Evolutionary conservation across 2,113 vertebrate species (phyloP), one percentile per base, ranked within the genome.

Genomic region (Eclectus roratus): DNA sequence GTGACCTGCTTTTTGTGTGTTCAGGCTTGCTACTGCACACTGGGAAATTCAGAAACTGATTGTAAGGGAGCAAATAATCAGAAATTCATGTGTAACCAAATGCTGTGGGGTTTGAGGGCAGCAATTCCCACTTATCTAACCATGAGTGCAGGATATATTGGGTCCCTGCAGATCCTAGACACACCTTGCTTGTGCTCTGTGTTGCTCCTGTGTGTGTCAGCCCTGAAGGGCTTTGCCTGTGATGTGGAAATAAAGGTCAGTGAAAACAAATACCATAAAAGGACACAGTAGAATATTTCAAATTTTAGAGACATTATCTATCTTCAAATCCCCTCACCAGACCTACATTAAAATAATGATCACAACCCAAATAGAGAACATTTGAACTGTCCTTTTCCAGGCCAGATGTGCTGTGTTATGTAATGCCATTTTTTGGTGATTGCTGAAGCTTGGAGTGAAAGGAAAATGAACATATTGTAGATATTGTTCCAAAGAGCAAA

Each of bases 391-490:
- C 82, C 89, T 71, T 96, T 92, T 93, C 92, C 95, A 91, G 91
- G 84, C 87, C 92, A 93, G 86, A 92, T 97, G 93, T 91, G 88
- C 77, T 78, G 6, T 29, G 60, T 96, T 94, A 94, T 7, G 33
- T 91, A 96, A 96, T 87, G 80, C 53, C 91, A 76, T 96, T 91
- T 93, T 87, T 94, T 84, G 86, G 70, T 50, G 93, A 86, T 96
- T 96, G 91, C 63, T 83, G 80, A 29, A 76, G 86, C 83, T 93
- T 73, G 65, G 80, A 91, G 53, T 69, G 53, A 95, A 93, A 96
- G 55, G 60, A 91, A 93, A 66, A 93, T 31, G 60, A 86, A 68
- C n/a, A 53, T 66, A 84, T 65, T 91, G 61, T 82, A 95, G 84
- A 78, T 84, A 84, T 39, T 85, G 53, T 84, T 95, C 77, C 61